Conservation (phyloP, 2,888 invertebrate genomes). For the Agrochola circellaris region DNA sequence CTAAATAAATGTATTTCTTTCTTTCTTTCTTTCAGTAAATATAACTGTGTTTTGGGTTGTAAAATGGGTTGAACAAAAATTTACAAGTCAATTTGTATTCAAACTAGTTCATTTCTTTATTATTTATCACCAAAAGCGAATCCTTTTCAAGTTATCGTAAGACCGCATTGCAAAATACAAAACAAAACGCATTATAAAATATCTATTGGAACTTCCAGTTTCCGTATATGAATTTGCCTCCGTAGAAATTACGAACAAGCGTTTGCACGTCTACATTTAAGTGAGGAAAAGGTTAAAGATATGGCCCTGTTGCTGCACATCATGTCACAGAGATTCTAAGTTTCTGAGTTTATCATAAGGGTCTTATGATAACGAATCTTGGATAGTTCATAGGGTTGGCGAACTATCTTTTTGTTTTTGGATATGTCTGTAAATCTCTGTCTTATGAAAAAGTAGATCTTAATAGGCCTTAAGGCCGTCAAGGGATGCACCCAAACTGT, state of each 20-base stretch:
- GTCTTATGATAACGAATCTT: not conserved
- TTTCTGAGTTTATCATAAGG: too few species aligned
- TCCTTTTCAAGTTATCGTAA: slow-evolving; percentile 38
- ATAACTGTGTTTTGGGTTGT: not conserved
- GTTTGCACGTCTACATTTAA: slow-evolving; percentile 45
- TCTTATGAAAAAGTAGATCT: too few species aligned
- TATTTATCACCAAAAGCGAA: not conserved
- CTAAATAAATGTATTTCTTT: too few species aligned
- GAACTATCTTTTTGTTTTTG: not conserved
- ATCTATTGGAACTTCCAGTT: slow-evolving; percentile 54
- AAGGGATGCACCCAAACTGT: too few species aligned
- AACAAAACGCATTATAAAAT: slow-evolving; percentile 53
- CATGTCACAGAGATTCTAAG: not conserved
- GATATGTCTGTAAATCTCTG: too few species aligned
- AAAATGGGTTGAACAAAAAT: not conserved
- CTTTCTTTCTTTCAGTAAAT: not conserved
- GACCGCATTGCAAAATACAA: slow-evolving; percentile 59
- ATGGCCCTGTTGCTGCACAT: not conserved
- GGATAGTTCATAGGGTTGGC: too few species aligned
- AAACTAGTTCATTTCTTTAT: slow-evolving; percentile 9
- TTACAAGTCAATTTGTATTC: not conserved
- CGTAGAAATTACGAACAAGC: slow-evolving; percentile 55
- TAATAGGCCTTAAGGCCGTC: too few species aligned
- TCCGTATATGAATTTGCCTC: slow-evolving; percentile 57
- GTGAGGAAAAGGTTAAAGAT: not conserved